Evolutionary conservation across 1,140 invertebrate genomes (phyloP), one percentile per base, ranked within the genome.

Genomic region (Leucophenga varia): DNA sequence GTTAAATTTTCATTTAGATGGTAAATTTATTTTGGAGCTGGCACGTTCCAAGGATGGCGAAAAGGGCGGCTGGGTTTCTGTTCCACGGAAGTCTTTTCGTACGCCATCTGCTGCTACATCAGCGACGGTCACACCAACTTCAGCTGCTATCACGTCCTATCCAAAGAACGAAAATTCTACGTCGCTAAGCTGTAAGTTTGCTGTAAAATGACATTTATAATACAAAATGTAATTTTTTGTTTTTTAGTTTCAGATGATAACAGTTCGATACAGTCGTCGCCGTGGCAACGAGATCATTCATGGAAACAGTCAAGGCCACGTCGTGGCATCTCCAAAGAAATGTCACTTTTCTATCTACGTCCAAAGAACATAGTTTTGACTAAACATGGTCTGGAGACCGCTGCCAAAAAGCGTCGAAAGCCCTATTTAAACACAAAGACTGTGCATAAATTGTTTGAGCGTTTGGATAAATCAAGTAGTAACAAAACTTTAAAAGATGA

Each of bases 21-120:
- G 90, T 55, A 91, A 91, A 76, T 89, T 92, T 64, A 90, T 92
- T 60, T 75, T 93, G 79, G 90, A 93, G 77, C 64, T 93, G 76
- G 89, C 88, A 48, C 84, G 90, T 54, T 83, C 86, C 20, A 84
- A 86, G 51, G 88, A 90, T 61, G 88, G 88, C 28, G 88, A 90
- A 72, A 82, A 86, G 49, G 82, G 84, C 4, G 87, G 87, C 14
- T 93, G 90, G 90, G 87, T 91, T 60, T 89, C 89, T 30, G 89
- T 91, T 49, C 87, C 88, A 42, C 85, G 88, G 57, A 92, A 91
- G 77, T 89, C 88, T 38, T 91, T 88, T 78, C 90, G 89, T 83
- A 87, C 89, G 49, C 87, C 84, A 20, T 81, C 84, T 55, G 69
- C 70, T 9, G 67, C 68, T 35, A 73, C 69, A 34, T 72, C 69